A percentile compares a stretch with the other conserved stretches of the same genome.
These are phyloP conservation scores for Panthera leo DNA, from an alignment of 2,113 vertebrate species.

Conservation along the genomic window DNA sequence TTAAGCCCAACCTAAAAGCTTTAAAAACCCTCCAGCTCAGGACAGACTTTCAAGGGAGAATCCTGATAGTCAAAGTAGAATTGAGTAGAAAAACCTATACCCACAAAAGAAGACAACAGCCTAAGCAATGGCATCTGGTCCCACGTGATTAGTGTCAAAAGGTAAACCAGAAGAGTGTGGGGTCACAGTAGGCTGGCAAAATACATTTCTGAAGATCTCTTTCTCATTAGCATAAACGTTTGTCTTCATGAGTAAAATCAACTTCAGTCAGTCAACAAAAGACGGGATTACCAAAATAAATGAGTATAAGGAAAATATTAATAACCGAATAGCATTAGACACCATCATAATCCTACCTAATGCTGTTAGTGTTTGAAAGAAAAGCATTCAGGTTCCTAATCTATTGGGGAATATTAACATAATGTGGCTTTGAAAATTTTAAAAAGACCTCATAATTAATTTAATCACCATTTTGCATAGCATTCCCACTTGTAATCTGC, in stretches of 20 bases:
- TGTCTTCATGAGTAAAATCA: conserved; percentile 10
- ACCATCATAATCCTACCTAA: conserved; percentile 30
- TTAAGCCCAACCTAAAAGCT: neutral
- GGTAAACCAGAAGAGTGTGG: neutral
- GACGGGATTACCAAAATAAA: conserved; percentile 20
- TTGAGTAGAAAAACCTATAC: neutral
- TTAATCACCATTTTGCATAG: conserved; percentile 58
- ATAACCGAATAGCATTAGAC: conserved; percentile 10
- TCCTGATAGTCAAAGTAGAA: neutral
- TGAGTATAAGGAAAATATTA: conserved; percentile 39
- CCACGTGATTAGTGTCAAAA: neutral
- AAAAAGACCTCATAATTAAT: conserved; percentile 77
- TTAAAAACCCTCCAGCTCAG: neutral
- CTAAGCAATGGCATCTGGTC: no score
- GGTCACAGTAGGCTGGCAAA: neutral
- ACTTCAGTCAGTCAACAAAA: conserved; percentile 25
- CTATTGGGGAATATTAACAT: conserved; percentile 67
- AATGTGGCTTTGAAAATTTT: conserved; percentile 48
- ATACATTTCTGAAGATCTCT: neutral
- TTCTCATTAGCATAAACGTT: neutral
- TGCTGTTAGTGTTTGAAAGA: neutral
- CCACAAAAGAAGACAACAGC: neutral
- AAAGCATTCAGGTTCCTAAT: conserved; percentile 49
- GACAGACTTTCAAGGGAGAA: neutral
- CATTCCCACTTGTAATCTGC: conserved; percentile 39